Evolutionary conservation across 2,888 invertebrate genomes (phyloP).

Genomic region (Papilio demoleus): DNA sequence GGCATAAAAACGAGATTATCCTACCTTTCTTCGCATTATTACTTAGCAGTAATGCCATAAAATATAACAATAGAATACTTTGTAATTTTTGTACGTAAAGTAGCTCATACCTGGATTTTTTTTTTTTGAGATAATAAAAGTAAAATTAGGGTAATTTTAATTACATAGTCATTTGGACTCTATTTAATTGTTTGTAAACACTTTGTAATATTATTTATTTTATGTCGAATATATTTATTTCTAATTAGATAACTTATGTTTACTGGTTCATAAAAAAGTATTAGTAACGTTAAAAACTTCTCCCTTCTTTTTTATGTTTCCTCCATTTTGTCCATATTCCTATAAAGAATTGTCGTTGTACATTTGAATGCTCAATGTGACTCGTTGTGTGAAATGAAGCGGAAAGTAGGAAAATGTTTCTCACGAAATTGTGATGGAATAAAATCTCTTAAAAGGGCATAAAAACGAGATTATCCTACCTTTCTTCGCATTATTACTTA

Average conservation of each 20-base stretch:
- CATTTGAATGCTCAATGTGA: constrained; percentile 12
- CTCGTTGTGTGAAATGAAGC: constrained; percentile 6
- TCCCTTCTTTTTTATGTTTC: background rate
- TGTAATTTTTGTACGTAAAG: background rate
- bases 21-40: background rate
- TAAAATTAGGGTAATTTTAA: no score
- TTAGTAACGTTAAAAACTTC: no score
- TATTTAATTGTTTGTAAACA: no score
- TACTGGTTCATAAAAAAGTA: no score
- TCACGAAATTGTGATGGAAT: background rate
- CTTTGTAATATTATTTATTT: no score
- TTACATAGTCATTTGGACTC: no score
- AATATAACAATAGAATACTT: background rate
- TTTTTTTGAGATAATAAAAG: no score
- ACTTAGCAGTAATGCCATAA: background rate
- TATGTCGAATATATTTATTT: no score
- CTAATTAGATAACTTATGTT: no score
- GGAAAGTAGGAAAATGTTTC: background rate
- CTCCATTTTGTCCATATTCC: background rate
- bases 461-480: background rate
- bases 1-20: background rate
- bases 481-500: background rate
- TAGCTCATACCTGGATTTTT: no score
- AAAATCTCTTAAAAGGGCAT: background rate
- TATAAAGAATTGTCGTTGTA: background rate